Base-by-base conservation (phyloP, 1,140 invertebrate genomes). In the Drosophila oshimai region DNA sequence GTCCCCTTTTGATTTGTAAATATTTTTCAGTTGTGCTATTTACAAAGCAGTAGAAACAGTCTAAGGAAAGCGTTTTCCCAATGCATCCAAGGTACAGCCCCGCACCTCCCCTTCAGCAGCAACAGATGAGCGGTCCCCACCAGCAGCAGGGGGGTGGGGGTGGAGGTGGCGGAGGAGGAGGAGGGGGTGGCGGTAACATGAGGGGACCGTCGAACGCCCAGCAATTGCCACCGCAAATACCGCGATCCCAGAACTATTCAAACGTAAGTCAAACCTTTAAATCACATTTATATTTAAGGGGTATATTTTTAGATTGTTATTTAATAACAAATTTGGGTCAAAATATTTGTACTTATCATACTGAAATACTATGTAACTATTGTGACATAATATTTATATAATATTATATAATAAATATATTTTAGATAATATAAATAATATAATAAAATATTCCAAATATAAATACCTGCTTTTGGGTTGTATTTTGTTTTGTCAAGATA, bases 61-160 rank as follows among this genome's bases (percentile, higher is more conserved):
- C 37, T 33, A n/a, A 7, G 55, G 7, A 9, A 29, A 53, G n/a
- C n/a, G 24, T 45, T 18, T 26, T 55, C 9, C 12, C 22, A 31
- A 88, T 88, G 83, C 83, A 88, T 69, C 83, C 74, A 55, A 71
- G 83, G 28, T 88, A 75, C 36, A 88, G 83, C 51, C 77, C 83
- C 20, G 77, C 77, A 13, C 60, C 83, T 18, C 61, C 80, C 9
- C 68, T 61, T 22, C 58, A 49, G n/a, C 74, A 74, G 24, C 70
- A 54, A 42, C 75, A 73, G 65, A 77, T 78, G 75, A 60, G 64
- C 28, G 72, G 64, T 7, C 33, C 54, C 17, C 72, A 68, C 12
- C 44, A 45, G 28, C 44, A 50, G 18, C 70, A 64, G 26, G 22
- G 42, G 22, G 20, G 34, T 4, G 51, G 49, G 15, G 44, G 49